Evolutionary conservation across 2,797 vertebrate genomes (phyloP).

Genomic region (Knipowitschia caucasica): DNA sequence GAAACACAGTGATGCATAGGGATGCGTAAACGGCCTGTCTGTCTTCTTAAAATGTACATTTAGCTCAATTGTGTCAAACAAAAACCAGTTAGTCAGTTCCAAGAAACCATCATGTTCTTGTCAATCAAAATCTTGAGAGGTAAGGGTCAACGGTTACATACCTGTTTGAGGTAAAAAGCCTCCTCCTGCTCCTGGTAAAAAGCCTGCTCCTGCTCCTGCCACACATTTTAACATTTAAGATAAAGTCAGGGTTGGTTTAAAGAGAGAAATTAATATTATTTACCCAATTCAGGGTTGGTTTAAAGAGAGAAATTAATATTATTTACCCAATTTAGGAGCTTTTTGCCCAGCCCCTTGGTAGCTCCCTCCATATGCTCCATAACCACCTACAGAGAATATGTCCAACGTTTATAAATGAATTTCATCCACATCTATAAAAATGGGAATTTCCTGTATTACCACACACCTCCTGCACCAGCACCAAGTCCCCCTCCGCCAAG

Average conservation of each 20-base stretch:
- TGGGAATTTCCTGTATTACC: background rate
- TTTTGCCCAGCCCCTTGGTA: slow-evolving; percentile 70
- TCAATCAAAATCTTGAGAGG: background rate
- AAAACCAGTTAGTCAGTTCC: too few species aligned
- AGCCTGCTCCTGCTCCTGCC: too few species aligned
- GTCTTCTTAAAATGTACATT: too few species aligned
- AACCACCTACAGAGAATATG: slow-evolving; percentile 50
- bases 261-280: background rate
- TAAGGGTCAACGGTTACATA: slow-evolving; percentile 13
- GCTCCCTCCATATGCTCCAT: slow-evolving; percentile 65
- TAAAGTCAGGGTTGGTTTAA: too few species aligned
- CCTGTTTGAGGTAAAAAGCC: slow-evolving; percentile 57
- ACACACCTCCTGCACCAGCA: slow-evolving; percentile 48
- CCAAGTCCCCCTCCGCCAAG: slow-evolving; percentile 43
- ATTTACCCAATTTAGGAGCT: slow-evolving; percentile 73
- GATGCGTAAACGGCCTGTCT: too few species aligned
- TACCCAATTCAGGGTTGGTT: too few species aligned
- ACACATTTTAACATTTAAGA: too few species aligned
- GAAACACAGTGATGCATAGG: too few species aligned
- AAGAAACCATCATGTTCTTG: too few species aligned
- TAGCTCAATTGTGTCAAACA: too few species aligned
- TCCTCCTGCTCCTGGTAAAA: slow-evolving; percentile 56
- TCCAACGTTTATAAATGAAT: background rate
- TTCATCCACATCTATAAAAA: background rate
- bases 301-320: background rate